Base-by-base conservation (phyloP, 2,113 vertebrate genomes). In the Pseudorhombus dupliciocellatus region DNA sequence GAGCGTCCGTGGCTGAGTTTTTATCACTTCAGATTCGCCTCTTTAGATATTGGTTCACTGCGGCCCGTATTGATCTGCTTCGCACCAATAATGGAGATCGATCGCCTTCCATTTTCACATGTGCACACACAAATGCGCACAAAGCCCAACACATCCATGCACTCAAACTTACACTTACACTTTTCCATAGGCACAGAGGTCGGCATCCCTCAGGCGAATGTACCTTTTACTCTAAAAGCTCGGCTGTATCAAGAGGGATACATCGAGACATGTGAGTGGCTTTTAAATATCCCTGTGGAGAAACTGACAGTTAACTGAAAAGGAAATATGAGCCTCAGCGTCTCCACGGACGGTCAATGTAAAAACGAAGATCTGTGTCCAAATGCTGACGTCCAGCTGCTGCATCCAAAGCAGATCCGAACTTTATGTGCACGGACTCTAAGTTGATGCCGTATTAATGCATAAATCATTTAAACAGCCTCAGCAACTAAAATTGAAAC, bases 211-310 rank as follows among this genome's bases (percentile, higher is more conserved):
- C 48, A 67, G 75, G 81, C 73, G 56, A 53, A 21, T 78, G 85
- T 76, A 87, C 86, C 80, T 85, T 90, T 81, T 82, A 86, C 80
- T 84, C 80, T 90, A 87, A 90, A 88, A 90, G 90, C 87, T 83
- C 31, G n/a, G 70, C 75, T 62, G 57, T 75, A 75, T 84, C 81
- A 77, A 24, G 76, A 80, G 72, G 48, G 62, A 86, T 77, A 63
- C 86, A 80, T 48, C 7, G 37, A 86, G 83, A 89, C 85, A 73
- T 68, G 77, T 71, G 77, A 90, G 85, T 86, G 85, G 85, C 89
- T 90, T 90, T 91, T 88, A 90, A 76, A 78, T 37, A 75, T 89
- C 88, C 85, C 89, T 62, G 57, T 70, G 85, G 89, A 77, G 65
- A 71, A 66, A 74, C 84, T 73, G 84, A 80, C 80, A 78, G 77